phyloP scores from a whole-genome alignment of 2,888 invertebrate species.

The Hypena proboscidalis region DNA sequence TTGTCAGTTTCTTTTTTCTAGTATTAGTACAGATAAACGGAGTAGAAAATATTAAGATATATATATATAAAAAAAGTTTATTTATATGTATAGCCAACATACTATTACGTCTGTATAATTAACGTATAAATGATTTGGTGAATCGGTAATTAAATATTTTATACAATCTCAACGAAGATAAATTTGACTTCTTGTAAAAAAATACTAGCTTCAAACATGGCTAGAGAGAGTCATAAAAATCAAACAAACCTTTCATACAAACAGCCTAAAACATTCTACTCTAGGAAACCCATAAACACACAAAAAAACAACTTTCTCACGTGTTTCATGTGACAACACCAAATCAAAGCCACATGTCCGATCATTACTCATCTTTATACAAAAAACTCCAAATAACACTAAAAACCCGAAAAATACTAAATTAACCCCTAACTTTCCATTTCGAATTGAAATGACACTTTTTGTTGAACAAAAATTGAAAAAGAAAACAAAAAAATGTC shows the following conservation, averaged over 20 bases:
- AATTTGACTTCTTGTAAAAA: too few species aligned
- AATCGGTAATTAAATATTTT: too few species aligned
- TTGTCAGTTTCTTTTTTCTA: too few species aligned
- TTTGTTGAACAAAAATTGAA: slow-evolving; percentile 49
- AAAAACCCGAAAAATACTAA: slow-evolving; percentile 68
- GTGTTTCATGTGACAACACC: slow-evolving; percentile 67
- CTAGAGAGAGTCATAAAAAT: too few species aligned
- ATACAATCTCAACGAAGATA: too few species aligned
- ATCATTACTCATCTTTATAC: slow-evolving; percentile 73
- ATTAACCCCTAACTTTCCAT: slow-evolving; percentile 80
- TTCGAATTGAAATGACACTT: slow-evolving; percentile 80
- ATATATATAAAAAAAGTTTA: too few species aligned
- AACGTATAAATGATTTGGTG: too few species aligned
- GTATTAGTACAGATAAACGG: too few species aligned
- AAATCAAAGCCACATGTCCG: slow-evolving; percentile 72
- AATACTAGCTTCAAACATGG: too few species aligned
- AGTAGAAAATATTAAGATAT: too few species aligned
- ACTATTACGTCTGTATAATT: too few species aligned
- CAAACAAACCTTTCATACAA: slow-evolving; percentile 5
- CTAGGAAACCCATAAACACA: slow-evolving; percentile 47
- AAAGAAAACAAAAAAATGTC: slow-evolving; percentile 45
- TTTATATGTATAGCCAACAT: too few species aligned
- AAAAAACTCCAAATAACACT: slow-evolving; percentile 53
- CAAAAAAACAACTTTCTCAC: slow-evolving; percentile 61
- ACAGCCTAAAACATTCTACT: slow-evolving; percentile 27